Base-by-base conservation (phyloP, 2,113 vertebrate species). In the Microtus ochrogaster region DNA sequence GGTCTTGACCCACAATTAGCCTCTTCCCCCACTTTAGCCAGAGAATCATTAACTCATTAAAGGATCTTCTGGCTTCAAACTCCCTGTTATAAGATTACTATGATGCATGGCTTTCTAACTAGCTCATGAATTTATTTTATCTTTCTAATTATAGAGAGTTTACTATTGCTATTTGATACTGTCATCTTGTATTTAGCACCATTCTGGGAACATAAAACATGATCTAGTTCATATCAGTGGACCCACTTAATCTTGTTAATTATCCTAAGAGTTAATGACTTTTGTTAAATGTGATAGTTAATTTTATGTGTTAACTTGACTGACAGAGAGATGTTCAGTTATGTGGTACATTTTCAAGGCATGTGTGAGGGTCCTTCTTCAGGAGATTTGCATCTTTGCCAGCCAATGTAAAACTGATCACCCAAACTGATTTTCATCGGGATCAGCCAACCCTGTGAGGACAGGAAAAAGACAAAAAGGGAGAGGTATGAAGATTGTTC, bases 101-200 rank as follows among this genome's bases (percentile, higher is more conserved):
- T 36, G 90, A 93, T 87, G 90, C 19, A 90, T n/a, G 4, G 63
- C 91, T 96, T 96, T 78, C 79, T 94, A 96, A 94, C 6, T 61
- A 79, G 81, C 73, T 89, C 44, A 73, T 90, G 79, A 95, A 91
- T 96, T 90, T 55, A 94, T 73, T 41, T 58, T 90, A 58, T 90
- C 86, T 79, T 95, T 87, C 61, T 94, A 93, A 96, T 89, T 87
- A 94, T 14, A 47, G 77, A 92, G 66, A 84, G 21, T 87, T 94
- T 79, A 47, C 87, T 68, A 36, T 44, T 93, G 89, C 85, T 89
- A 74, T 22, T 58, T 86, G 52, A n/a, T 55, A 81, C 26, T 85
- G 36, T 41, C 41, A 81, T 84, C 61, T 63, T 90, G 41, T 21
- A 44, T 9, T 84, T 47, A 65, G 21, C 30, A 83, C 82, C 63